Conservation (phyloP, 2,113 vertebrate species). For the Collichthys lucidus region DNA sequence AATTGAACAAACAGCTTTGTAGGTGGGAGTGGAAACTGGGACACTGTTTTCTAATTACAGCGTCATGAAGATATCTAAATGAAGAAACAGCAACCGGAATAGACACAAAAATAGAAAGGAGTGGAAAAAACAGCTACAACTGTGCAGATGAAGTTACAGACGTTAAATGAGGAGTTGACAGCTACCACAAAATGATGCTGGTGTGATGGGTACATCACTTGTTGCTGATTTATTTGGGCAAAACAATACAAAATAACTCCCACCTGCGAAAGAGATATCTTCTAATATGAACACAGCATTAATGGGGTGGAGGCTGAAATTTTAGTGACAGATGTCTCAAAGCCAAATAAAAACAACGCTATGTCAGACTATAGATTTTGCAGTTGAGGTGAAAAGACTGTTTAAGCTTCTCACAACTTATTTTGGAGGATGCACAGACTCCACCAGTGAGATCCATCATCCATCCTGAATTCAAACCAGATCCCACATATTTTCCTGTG, state of each 20-base stretch:
- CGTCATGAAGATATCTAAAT: background rate
- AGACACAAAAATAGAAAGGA: background rate
- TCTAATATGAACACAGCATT: too few species aligned
- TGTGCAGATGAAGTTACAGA: too few species aligned
- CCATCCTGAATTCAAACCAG: slow-evolving; percentile 18
- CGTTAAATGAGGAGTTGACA: background rate
- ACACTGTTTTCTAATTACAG: too few species aligned
- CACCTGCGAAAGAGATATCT: too few species aligned
- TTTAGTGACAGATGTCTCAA: too few species aligned
- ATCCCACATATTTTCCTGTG: slow-evolving; percentile 51
- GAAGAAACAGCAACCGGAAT: background rate
- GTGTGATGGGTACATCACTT: background rate
- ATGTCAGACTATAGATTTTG: background rate
- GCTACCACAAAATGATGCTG: background rate
- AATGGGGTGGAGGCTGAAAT: too few species aligned
- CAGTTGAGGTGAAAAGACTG: background rate
- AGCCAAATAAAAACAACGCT: too few species aligned
- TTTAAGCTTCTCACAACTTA: background rate
- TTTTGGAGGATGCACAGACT: background rate
- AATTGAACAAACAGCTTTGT: background rate
- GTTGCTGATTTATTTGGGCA: background rate
- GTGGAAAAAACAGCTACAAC: background rate
- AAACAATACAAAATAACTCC: background rate
- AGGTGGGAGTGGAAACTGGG: background rate
- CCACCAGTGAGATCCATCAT: slow-evolving; percentile 6